Percentiles rank a stretch among this genome's conserved stretches.
Conservation (phyloP, 2,113 vertebrate species). For the human (Homo sapiens) region GRCh38 chr9:5919501-5920000, state of each 20-base stretch:
- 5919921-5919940: constrained; percentile 76
- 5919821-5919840: constrained; percentile 91
- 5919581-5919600: constrained; percentile 70
- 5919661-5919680: constrained; percentile 81
- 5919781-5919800: constrained; percentile 82
- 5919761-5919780: constrained; percentile 82
- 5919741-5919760: constrained; percentile 80
- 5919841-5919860: constrained; percentile 93
- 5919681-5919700: constrained; percentile 86
- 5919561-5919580: background rate
- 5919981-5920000: constrained; percentile 77
- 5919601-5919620: constrained; percentile 82
- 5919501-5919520: constrained; percentile 70
- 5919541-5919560: constrained; percentile 44
- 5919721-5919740: constrained; percentile 84
- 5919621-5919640: constrained; percentile 76
- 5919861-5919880: constrained; percentile 87
- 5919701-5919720: constrained; percentile 82
- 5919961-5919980: constrained; percentile 78
- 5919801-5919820: constrained; percentile 82
- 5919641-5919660: constrained; percentile 83
- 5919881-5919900: constrained; percentile 82
- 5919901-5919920: constrained; percentile 77
- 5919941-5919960: constrained; percentile 77
- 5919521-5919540: constrained; percentile 73